These are phyloP conservation scores for Apodemus agrarius DNA, from an alignment of 2,797 vertebrate species.

Conservation along the genomic window DNA sequence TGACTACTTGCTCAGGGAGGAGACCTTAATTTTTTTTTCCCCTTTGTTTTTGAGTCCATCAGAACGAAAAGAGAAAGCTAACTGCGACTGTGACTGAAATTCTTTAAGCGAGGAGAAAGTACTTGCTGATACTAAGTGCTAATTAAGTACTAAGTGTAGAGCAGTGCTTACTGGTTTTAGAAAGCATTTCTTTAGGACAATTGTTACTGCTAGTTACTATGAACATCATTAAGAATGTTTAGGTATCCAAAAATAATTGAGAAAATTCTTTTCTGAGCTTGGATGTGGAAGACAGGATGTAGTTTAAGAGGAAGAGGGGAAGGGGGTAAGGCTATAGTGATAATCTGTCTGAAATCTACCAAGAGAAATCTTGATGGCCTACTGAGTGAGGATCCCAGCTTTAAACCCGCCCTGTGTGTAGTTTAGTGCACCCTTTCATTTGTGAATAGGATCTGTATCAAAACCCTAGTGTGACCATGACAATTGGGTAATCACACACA, in stretches of 20 bases:
- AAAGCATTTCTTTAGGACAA: background rate
- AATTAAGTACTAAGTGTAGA: background rate
- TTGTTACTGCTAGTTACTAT: conserved; percentile 47
- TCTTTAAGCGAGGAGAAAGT: conserved; percentile 29
- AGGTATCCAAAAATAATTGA: background rate
- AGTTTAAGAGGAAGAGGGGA: background rate
- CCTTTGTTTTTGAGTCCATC: background rate
- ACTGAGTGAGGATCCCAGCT: conserved; percentile 40
- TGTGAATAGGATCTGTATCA: conserved; percentile 75
- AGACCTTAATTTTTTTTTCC: background rate
- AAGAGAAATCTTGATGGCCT: conserved; percentile 48
- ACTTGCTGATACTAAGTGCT: background rate
- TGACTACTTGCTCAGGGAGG: background rate
- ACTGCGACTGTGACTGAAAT: conserved; percentile 9
- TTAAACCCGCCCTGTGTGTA: conserved; percentile 44
- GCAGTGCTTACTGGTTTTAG: background rate
- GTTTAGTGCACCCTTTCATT: conserved; percentile 61
- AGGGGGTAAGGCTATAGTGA: background rate
- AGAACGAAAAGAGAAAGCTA: conserved; percentile 34
- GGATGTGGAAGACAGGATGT: background rate
- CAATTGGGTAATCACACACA: conserved; percentile 81
- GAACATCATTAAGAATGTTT: conserved; percentile 49
- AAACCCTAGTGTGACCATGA: conserved; percentile 75
- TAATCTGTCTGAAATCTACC: conserved; percentile 44
- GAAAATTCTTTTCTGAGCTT: background rate